phyloP scores from a whole-genome alignment of 2,113 vertebrate genomes.

The Coptodon rendalli region DNA sequence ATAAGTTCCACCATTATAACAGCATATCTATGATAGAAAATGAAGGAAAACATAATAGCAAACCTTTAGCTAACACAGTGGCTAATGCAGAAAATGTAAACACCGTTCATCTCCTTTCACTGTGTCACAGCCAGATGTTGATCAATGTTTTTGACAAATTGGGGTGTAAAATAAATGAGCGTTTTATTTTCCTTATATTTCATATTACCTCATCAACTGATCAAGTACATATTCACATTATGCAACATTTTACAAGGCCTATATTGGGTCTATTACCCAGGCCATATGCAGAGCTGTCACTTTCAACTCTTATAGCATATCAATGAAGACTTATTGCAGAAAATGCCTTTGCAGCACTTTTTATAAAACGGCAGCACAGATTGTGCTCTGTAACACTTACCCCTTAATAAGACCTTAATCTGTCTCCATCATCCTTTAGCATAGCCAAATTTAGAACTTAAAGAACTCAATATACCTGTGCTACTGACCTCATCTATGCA shows the following conservation, averaged over 20 bases:
- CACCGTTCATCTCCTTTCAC: background rate
- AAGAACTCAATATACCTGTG: background rate
- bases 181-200: background rate
- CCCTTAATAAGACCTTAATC: background rate
- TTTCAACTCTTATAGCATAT: background rate
- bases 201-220: background rate
- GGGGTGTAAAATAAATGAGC: background rate
- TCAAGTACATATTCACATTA: background rate
- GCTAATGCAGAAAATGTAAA: background rate
- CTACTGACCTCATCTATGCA: background rate
- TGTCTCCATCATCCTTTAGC: background rate
- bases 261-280: background rate
- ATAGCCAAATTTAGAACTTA: background rate
- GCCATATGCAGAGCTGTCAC: background rate
- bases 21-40: background rate
- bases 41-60: background rate
- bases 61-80: background rate
- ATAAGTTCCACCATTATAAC: background rate
- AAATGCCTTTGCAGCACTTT: background rate
- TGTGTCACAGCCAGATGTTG: background rate
- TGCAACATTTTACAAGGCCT: background rate
- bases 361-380: background rate
- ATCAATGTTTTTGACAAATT: background rate
- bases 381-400: background rate
- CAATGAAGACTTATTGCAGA: background rate